Evolutionary conservation across 2,113 vertebrate species (phyloP).

Genomic region (Clinocottus analis): DNA sequence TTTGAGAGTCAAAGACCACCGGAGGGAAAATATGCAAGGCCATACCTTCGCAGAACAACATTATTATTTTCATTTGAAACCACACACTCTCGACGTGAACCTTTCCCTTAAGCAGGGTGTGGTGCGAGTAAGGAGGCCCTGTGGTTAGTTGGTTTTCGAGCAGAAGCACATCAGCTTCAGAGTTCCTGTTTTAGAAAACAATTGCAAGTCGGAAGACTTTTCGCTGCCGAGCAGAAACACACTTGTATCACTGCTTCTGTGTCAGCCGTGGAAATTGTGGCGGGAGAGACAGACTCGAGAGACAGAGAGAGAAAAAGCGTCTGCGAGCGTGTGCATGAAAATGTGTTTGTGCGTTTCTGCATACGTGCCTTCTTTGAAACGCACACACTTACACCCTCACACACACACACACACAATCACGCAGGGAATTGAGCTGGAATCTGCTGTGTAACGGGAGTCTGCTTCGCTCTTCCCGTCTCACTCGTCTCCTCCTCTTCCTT

Average conservation of each 20-base stretch:
- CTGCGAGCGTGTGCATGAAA: conserved; percentile 13
- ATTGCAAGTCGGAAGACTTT: conserved; percentile 18
- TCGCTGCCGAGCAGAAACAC: conserved; percentile 15
- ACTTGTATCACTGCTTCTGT: conserved; percentile 12
- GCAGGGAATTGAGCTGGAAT: conserved; percentile 58
- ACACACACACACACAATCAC: conserved; percentile 22
- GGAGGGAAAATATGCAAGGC: not conserved
- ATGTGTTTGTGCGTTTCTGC: conserved; percentile 33
- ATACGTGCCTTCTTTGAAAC: conserved; percentile 40
- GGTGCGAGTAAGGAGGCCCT: not conserved
- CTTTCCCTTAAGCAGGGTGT: not conserved
- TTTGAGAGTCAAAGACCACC: not conserved
- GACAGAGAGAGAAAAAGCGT: conserved; percentile 22
- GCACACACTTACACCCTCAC: not conserved
- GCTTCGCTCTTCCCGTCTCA: conserved; percentile 32
- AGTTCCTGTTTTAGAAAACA: conserved; percentile 36
- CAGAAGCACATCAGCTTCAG: conserved; percentile 20
- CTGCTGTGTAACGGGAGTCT: conserved; percentile 70
- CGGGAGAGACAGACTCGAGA: conserved; percentile 33
- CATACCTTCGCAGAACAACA: not conserved
- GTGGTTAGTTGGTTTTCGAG: not conserved
- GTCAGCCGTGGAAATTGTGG: conserved; percentile 27
- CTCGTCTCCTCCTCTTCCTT: conserved; percentile 26
- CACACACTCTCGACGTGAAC: not conserved
- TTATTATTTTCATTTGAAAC: not conserved